Evolutionary conservation across 2,113 vertebrate species (phyloP).

Genomic region (Vulpes ferrilata): DNA sequence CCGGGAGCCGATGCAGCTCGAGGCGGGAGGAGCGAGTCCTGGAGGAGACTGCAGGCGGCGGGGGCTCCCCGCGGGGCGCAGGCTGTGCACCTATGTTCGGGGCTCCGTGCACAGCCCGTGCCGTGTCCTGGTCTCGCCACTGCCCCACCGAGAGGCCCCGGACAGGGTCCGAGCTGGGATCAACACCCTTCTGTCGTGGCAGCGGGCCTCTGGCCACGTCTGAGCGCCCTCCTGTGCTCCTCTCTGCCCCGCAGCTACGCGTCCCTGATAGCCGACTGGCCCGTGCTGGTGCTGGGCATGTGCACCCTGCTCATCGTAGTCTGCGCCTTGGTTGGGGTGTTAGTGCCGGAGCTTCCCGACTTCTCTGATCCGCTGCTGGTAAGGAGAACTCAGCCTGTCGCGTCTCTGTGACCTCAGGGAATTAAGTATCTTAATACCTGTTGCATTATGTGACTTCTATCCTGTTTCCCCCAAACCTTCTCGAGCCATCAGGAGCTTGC

Average conservation of each 20-base stretch:
- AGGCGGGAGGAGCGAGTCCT: too few relatives aligned
- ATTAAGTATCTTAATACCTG: neutral
- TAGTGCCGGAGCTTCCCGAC: conserved; percentile 97
- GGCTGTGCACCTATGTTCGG: too few relatives aligned
- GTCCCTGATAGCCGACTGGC: conserved; percentile 98
- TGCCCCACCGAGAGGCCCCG: too few relatives aligned
- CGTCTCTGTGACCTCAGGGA: neutral
- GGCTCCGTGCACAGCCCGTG: too few relatives aligned
- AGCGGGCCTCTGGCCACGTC: neutral
- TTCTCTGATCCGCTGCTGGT: conserved; percentile 98
- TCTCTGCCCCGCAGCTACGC: conserved; percentile 91
- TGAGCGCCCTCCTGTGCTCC: neutral
- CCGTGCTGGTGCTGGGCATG: conserved; percentile 96
- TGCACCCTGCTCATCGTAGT: conserved; percentile 97
- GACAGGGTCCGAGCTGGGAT: neutral
- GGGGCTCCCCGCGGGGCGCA: too few relatives aligned
- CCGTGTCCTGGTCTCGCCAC: too few relatives aligned
- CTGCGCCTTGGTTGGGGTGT: conserved; percentile 95
- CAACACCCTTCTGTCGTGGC: neutral
- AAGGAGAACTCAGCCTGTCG: conserved; percentile 79
- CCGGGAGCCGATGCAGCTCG: too few relatives aligned
- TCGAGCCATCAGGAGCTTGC: neutral
- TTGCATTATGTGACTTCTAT: neutral
- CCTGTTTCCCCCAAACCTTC: neutral
- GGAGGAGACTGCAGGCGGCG: too few relatives aligned